Evolutionary conservation across 2,888 invertebrate species (phyloP).

Genomic region (Morpho achilles): DNA sequence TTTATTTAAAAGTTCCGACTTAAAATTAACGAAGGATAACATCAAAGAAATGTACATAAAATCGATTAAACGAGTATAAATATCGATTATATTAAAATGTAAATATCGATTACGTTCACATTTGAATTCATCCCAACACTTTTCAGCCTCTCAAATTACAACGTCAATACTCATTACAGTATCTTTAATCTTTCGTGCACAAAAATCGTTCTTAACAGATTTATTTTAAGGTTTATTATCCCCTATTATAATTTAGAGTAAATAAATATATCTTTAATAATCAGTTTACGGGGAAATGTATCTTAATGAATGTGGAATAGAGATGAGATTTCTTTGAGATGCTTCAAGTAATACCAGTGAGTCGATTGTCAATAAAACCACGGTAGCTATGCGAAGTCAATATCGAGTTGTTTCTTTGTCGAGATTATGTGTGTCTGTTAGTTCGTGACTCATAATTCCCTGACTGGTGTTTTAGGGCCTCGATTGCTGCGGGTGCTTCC

Average conservation of each 20-base stretch:
- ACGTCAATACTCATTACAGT: conserved; percentile 17
- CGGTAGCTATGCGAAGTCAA: conserved; percentile 18
- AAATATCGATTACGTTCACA: neutral
- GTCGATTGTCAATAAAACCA: conserved; percentile 18
- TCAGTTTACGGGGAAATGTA: neutral
- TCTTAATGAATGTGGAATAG: neutral
- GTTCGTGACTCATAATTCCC: conserved; percentile 17
- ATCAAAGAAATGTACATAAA: too few relatives aligned
- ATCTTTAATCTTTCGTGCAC: neutral
- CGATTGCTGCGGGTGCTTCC: conserved; percentile 5
- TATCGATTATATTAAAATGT: conserved; percentile 3
- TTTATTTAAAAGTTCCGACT: too few relatives aligned
- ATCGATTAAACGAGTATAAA: too few relatives aligned
- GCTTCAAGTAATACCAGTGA: conserved; percentile 1
- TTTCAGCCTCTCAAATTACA: conserved; percentile 22
- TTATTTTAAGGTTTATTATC: conserved; percentile 5
- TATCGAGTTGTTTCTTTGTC: conserved; percentile 18
- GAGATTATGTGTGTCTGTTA: conserved; percentile 17
- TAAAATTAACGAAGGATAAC: too few relatives aligned
- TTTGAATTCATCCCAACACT: conserved; percentile 9
- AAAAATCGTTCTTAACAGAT: neutral
- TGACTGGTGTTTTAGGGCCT: conserved; percentile 15
- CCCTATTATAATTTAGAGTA: neutral
- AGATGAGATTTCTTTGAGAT: neutral
- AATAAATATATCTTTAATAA: neutral